These are phyloP conservation scores for Monodelphis domestica DNA, from an alignment of 2,797 vertebrate genomes.

Conservation along the genomic window DNA sequence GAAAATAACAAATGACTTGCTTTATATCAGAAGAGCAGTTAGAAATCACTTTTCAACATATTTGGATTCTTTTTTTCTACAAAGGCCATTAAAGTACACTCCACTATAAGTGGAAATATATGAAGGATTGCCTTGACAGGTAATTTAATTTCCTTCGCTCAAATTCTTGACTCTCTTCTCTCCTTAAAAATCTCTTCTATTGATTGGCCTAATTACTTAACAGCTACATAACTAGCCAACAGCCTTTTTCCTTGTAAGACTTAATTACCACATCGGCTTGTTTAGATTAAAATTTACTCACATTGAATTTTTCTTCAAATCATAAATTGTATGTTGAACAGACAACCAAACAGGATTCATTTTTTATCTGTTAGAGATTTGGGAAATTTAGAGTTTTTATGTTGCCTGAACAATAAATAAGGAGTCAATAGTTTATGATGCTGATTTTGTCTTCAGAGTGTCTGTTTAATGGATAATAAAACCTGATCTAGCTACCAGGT, in stretches of 20 bases:
- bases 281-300: not conserved
- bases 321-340: constrained; percentile 19
- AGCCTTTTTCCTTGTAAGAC: constrained; percentile 31
- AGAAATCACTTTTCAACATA: constrained; percentile 31
- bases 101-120: not conserved
- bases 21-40: not conserved
- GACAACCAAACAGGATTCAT: not conserved
- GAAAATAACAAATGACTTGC: not conserved
- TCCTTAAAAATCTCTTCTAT: constrained; percentile 22
- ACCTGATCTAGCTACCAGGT: constrained; percentile 31
- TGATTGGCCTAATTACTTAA: constrained; percentile 16
- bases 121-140: not conserved
- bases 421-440: constrained; percentile 2
- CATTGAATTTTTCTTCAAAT: not conserved
- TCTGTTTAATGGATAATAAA: not conserved
- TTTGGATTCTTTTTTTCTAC: constrained; percentile 7
- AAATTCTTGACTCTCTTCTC: not conserved
- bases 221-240: not conserved
- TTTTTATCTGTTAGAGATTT: not conserved
- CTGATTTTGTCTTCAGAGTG: not conserved
- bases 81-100: not conserved
- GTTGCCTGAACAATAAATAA: not conserved
- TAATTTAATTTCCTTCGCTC: constrained; percentile 10
- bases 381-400: not conserved
- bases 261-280: not conserved